Percentiles rank a stretch among this genome's conserved stretches.
phyloP scores from a whole-genome alignment of 1,140 invertebrate genomes.

The Calosoma granatense region DNA sequence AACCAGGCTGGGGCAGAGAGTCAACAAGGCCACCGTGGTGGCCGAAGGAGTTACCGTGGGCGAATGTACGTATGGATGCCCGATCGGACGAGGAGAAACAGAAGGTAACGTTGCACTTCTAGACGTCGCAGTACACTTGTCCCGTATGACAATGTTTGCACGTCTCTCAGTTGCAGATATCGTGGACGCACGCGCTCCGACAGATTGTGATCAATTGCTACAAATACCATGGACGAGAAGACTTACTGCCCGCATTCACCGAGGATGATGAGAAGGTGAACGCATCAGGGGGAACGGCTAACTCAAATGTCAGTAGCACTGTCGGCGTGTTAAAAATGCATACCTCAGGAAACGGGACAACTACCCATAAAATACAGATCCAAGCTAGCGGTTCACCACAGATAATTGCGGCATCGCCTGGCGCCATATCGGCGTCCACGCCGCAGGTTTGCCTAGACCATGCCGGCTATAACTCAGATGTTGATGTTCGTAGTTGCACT shows the following conservation, averaged over 20 bases:
- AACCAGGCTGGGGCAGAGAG: conserved; percentile 94
- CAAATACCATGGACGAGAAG: conserved; percentile 94
- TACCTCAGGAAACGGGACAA: conserved; percentile 38
- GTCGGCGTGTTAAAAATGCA: conserved; percentile 55
- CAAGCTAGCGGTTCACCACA: conserved; percentile 40
- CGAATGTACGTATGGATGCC: conserved; percentile 95
- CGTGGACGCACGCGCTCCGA: conserved; percentile 94
- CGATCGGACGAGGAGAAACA: conserved; percentile 93
- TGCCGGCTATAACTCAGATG: conserved; percentile 45
- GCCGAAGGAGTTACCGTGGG: conserved; percentile 95
- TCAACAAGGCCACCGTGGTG: conserved; percentile 94
- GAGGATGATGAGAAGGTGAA: conserved; percentile 79
- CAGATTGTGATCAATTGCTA: conserved; percentile 98
- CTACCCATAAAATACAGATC: conserved; percentile 38
- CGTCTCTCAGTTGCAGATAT: conserved; percentile 57
- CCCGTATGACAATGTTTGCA: not conserved
- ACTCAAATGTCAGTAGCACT: conserved; percentile 38
- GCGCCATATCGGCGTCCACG: conserved; percentile 46
- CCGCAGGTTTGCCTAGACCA: conserved; percentile 66
- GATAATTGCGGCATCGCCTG: conserved; percentile 45
- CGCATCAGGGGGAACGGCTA: conserved; percentile 37
- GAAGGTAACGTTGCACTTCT: conserved; percentile 53
- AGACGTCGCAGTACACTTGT: not conserved
- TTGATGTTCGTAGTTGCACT: conserved; percentile 48
- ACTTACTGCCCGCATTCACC: conserved; percentile 86